These are phyloP conservation scores for Euura saliciscinereae DNA, from an alignment of 1,140 invertebrate species.

Conservation along the genomic window DNA sequence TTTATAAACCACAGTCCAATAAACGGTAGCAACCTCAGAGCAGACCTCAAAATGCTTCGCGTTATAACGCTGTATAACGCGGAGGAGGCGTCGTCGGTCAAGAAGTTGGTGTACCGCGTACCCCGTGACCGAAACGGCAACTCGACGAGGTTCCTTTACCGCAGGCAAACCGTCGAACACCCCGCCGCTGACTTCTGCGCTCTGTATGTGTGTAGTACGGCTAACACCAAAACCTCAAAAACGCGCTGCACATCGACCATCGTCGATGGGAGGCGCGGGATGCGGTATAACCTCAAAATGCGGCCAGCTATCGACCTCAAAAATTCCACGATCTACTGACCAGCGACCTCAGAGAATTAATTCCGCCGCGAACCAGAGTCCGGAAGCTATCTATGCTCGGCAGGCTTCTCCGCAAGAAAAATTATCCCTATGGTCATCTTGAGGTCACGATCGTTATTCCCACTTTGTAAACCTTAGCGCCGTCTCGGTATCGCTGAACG, in stretches of 20 bases:
- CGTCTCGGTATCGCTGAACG: too few species aligned
- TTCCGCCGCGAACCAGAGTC: neutral
- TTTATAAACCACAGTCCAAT: slow-evolving; percentile 39
- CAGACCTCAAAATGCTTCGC: neutral
- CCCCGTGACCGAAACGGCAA: slow-evolving; percentile 1
- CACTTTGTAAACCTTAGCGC: too few species aligned
- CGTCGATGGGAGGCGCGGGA: too few species aligned
- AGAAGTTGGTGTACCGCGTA: neutral
- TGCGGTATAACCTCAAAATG: neutral
- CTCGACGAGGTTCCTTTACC: neutral
- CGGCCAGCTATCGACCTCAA: neutral
- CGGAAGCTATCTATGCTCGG: neutral
- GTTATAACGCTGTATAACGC: neutral
- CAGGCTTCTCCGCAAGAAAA: too few species aligned
- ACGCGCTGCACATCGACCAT: neutral
- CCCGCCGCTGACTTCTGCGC: neutral
- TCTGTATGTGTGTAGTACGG: neutral
- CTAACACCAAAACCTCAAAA: neutral
- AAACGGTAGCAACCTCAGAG: slow-evolving; percentile 35
- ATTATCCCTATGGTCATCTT: too few species aligned
- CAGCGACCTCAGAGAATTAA: neutral
- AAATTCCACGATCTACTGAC: neutral
- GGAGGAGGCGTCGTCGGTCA: neutral
- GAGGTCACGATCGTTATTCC: too few species aligned
- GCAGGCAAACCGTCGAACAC: neutral